Evolutionary conservation across 2,888 invertebrate genomes (phyloP).

Genomic region (Dioctria rufipes): DNA sequence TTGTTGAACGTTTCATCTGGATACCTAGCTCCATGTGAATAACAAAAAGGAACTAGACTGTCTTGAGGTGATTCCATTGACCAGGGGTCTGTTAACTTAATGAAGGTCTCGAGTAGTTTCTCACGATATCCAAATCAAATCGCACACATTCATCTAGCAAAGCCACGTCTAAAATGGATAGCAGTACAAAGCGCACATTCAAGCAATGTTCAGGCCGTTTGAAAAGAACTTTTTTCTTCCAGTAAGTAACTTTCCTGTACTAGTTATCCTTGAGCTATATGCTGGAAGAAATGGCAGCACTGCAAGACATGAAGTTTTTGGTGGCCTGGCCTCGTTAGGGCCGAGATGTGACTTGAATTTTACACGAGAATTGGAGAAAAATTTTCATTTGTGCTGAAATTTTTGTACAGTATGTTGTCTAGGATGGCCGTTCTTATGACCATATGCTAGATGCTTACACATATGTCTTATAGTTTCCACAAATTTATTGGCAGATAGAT

Average conservation of each 20-base stretch:
- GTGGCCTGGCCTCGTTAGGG: slow-evolving; percentile 57
- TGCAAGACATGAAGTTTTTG: slow-evolving; percentile 53
- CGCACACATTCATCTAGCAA: slow-evolving; percentile 31
- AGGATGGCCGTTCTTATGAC: not conserved
- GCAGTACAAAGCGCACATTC: not conserved
- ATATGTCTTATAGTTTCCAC: slow-evolving; percentile 43
- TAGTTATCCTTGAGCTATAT: not conserved
- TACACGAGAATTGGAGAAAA: slow-evolving; percentile 24
- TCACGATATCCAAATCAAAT: slow-evolving; percentile 48
- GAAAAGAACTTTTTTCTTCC: slow-evolving; percentile 15
- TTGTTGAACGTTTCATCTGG: not conserved
- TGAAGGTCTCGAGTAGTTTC: slow-evolving; percentile 45
- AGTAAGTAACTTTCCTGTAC: not conserved
- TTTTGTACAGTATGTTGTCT: slow-evolving; percentile 37
- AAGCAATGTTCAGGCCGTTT: not conserved
- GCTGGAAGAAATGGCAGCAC: not conserved
- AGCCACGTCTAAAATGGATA: slow-evolving; percentile 27
- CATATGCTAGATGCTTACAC: not conserved
- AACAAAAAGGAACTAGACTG: slow-evolving; percentile 34
- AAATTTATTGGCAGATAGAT: slow-evolving; percentile 51
- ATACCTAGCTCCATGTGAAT: slow-evolving; percentile 28
- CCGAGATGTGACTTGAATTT: slow-evolving; percentile 56
- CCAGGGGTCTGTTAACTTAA: slow-evolving; percentile 37
- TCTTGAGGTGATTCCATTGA: slow-evolving; percentile 28
- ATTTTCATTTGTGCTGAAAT: slow-evolving; percentile 50